Conservation (phyloP, 2,888 invertebrate genomes). For the Pristionchus entomophagus region DNA sequence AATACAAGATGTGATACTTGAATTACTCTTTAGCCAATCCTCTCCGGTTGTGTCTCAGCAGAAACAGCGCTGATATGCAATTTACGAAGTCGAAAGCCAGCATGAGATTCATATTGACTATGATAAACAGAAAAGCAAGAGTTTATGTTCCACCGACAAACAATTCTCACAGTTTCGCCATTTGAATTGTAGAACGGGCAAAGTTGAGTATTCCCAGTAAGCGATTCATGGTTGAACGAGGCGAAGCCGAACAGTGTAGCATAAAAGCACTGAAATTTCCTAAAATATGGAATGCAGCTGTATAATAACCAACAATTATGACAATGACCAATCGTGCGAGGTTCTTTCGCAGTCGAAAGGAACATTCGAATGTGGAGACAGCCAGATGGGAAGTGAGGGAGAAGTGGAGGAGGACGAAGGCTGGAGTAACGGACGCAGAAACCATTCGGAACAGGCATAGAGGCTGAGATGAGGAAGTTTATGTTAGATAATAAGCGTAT, state of each 20-base stretch:
- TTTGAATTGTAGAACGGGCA: neutral
- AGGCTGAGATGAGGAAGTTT: too few relatives aligned
- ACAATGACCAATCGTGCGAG: neutral
- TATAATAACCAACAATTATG: neutral
- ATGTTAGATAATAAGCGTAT: too few relatives aligned
- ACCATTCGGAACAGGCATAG: constrained; percentile 8
- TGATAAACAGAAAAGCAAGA: neutral
- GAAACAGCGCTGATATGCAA: neutral
- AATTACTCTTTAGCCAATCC: neutral
- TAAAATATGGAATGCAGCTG: neutral
- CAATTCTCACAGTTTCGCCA: neutral
- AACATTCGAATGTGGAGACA: neutral
- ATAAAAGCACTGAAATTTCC: neutral
- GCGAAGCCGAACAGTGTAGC: neutral
- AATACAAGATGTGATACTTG: neutral
- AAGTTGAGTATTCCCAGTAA: neutral
- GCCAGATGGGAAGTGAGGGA: too few relatives aligned
- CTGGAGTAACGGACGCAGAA: neutral
- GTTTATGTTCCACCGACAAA: neutral
- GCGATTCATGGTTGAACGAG: neutral
- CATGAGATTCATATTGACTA: neutral
- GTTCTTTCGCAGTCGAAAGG: neutral
- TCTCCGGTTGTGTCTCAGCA: neutral
- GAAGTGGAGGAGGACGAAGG: neutral
- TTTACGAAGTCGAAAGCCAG: neutral